These are phyloP conservation scores for Volucella zonaria DNA, from an alignment of 2,888 invertebrate genomes.

Conservation along the genomic window DNA sequence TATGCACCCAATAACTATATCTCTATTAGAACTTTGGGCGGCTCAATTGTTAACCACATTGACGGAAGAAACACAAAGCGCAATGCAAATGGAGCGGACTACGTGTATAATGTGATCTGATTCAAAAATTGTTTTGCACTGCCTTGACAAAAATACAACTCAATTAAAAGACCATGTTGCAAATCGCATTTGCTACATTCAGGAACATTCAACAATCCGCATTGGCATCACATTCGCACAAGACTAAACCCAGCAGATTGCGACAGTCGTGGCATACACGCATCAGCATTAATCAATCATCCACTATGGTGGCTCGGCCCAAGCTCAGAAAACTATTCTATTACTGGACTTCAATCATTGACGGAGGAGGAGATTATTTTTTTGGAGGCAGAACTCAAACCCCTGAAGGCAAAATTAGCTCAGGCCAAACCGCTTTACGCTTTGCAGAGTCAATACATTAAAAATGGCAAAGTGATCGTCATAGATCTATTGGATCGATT, in stretches of 20 bases:
- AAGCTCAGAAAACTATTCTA: neutral
- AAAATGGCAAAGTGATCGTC: no score
- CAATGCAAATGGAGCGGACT: no score
- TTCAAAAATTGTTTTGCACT: conserved; percentile 1
- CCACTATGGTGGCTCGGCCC: conserved; percentile 20
- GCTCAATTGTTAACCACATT: conserved; percentile 5
- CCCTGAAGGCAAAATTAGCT: neutral
- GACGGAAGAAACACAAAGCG: no score
- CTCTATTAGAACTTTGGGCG: neutral
- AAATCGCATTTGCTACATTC: neutral
- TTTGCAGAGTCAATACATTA: no score
- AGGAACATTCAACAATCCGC: neutral
- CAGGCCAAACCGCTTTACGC: no score
- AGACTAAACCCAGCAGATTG: neutral
- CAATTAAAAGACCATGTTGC: neutral
- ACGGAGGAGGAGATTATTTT: no score
- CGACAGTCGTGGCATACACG: neutral
- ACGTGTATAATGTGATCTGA: neutral
- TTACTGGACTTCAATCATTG: neutral
- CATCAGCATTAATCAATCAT: neutral
- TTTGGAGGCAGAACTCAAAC: neutral
- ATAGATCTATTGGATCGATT: no score
- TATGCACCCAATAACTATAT: neutral
- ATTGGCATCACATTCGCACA: neutral
- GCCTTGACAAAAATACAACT: neutral